Evolutionary conservation across 2,888 invertebrate genomes (phyloP), one percentile per base, ranked within the genome.

Genomic region (Fissipunctia ypsillon): DNA sequence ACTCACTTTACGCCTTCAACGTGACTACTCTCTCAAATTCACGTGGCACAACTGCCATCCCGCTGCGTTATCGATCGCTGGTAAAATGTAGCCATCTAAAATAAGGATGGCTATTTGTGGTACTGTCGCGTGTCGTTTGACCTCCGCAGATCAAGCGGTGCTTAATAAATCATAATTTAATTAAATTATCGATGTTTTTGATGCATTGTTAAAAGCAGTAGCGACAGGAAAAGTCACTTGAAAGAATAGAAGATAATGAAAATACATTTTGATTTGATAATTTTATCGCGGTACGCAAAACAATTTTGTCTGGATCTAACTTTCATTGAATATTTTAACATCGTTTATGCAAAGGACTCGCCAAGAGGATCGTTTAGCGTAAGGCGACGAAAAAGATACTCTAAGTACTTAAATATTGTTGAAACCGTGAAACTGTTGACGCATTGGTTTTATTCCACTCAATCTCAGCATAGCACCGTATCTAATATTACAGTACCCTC

Each of bases 61-160:
- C 67, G 38, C 50, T 73, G 66, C 28, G 50, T n/a, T 68, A 84
- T 80, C 56, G 80, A 79, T 73, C 84, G 45, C n/a, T 41, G 19
- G 52, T 35, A n/a, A 63, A 28, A 38, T 19, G 31, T 35, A 25
- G 57, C 41, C n/a, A n/a, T 14, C 60, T 61, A 16, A 64, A 78
- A 56, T 64, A 56, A 57, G 25, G 14, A 14, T 6, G 28, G 71
- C 66, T 83, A 79, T 78, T 78, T 78, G 14, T 10, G 59, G 14
- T 14, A 41, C 14, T 5, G 12, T 35, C 48, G 35, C 48, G 74
- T 80, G 41, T n/a, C n/a, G 19, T 45, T 35, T 28, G n/a, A 73
- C 28, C 60, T 56, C 48, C 16, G 28, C 31, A 12, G 38, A 43
- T 61, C 35, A 54, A 7, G 14, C 48, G 38, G 25, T 25, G 22